Evolutionary conservation across 2,888 invertebrate species (phyloP).

Genomic region (Chymomyza caudatula): DNA sequence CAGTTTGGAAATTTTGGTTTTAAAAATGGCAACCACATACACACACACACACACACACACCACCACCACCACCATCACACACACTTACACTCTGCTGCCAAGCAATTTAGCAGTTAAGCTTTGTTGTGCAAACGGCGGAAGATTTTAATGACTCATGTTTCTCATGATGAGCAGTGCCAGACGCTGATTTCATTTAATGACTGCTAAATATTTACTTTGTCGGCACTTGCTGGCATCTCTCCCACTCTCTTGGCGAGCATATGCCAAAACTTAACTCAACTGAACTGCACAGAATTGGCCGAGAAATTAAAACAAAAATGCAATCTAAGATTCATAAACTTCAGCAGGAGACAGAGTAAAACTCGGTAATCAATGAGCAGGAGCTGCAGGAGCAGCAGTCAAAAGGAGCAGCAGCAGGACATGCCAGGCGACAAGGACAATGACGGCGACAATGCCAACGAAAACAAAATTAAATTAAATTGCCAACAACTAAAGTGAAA

Average conservation of each 20-base stretch:
- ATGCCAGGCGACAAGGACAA: conserved; percentile 25
- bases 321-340: conserved; percentile 1
- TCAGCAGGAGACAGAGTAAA: not conserved
- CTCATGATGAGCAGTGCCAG: conserved; percentile 7
- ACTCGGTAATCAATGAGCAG: conserved; percentile 12
- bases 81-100: not conserved
- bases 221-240: not conserved
- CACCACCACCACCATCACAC: too few species aligned
- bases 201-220: conserved; percentile 27
- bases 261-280: not conserved
- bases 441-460: conserved; percentile 20
- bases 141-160: conserved; percentile 61
- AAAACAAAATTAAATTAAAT: conserved; percentile 49
- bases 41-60: not conserved
- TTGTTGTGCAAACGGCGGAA: conserved; percentile 62
- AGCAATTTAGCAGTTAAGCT: conserved; percentile 52
- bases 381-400: not conserved
- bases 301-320: not conserved
- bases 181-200: conserved; percentile 40
- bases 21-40: conserved; percentile 20
- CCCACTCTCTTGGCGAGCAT: not conserved
- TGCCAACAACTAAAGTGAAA: conserved; percentile 19
- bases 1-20: conserved; percentile 24
- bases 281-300: too few species aligned
- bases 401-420: not conserved